Percentiles rank a stretch among this genome's conserved stretches.
phyloP scores from a whole-genome alignment of 2,797 vertebrate genomes.

The Gephyroberyx darwinii region DNA sequence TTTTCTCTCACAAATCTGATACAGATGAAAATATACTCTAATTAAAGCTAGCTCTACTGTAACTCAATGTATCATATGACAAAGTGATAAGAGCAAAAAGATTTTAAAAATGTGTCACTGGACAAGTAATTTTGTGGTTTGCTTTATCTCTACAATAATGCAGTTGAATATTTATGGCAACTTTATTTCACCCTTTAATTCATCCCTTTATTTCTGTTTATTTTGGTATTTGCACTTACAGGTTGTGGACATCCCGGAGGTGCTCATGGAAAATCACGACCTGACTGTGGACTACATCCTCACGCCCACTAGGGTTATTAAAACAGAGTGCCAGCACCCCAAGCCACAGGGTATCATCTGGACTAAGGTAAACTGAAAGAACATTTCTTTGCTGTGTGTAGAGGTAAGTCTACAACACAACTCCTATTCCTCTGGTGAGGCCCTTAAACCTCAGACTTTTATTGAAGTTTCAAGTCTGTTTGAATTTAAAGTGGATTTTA shows the following conservation, averaged over 20 bases:
- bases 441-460: neutral
- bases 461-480: neutral
- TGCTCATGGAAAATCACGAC: constrained; percentile 88
- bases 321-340: constrained; percentile 83
- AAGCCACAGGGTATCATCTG: constrained; percentile 91
- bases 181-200: neutral
- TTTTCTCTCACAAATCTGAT: neutral
- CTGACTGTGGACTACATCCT: constrained; percentile 95
- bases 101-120: neutral
- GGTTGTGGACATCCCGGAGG: constrained; percentile 90
- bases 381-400: neutral
- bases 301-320: constrained; percentile 90
- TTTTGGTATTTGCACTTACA: constrained; percentile 57
- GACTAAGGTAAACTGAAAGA: constrained; percentile 84
- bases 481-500: neutral
- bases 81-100: neutral
- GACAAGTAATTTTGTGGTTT: neutral
- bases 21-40: neutral
- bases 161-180: neutral
- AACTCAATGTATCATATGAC: neutral
- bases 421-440: neutral
- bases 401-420: neutral
- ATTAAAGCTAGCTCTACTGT: neutral
- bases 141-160: too few relatives aligned
- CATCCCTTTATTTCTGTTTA: neutral